A percentile compares a stretch with the other conserved stretches of the same genome.
Conservation (phyloP, 92 coral and sea anemone species). For the Zoanthus solanderi region DNA sequence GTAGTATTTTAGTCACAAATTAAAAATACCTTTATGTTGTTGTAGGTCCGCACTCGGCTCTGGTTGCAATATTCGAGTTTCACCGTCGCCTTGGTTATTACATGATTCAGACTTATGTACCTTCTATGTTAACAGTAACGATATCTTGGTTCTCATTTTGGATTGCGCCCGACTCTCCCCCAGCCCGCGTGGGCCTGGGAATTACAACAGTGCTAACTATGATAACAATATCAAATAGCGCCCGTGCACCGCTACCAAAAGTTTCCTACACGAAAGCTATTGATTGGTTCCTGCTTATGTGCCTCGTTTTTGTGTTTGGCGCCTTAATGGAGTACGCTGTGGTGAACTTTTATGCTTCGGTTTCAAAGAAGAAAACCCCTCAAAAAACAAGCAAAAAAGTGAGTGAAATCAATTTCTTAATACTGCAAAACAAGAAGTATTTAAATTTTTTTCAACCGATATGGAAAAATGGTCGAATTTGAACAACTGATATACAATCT, state of each 20-base stretch:
- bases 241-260: constrained; percentile 98
- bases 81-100: constrained; percentile 99
- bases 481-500: background rate
- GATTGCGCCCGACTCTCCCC: constrained; percentile 97
- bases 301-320: constrained; percentile 96
- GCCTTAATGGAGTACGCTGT: constrained; percentile 97
- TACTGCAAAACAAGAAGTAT: no score
- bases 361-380: constrained; percentile 70
- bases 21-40: background rate
- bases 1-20: background rate
- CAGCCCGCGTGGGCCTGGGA: constrained; percentile 98
- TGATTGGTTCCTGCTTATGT: constrained; percentile 96
- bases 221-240: constrained; percentile 98
- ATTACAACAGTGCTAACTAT: constrained; percentile 96
- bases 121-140: constrained; percentile 93
- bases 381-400: constrained; percentile 26
- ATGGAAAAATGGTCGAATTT: background rate
- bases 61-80: constrained; percentile 88
- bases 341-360: constrained; percentile 89
- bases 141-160: constrained; percentile 98
- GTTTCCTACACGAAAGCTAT: constrained; percentile 89
- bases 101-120: constrained; percentile 97
- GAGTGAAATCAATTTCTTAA: background rate
- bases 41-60: constrained; percentile 92
- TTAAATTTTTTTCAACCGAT: no score